phyloP scores from a whole-genome alignment of 2,797 vertebrate genomes.

The Novumbra hubbsi region DNA sequence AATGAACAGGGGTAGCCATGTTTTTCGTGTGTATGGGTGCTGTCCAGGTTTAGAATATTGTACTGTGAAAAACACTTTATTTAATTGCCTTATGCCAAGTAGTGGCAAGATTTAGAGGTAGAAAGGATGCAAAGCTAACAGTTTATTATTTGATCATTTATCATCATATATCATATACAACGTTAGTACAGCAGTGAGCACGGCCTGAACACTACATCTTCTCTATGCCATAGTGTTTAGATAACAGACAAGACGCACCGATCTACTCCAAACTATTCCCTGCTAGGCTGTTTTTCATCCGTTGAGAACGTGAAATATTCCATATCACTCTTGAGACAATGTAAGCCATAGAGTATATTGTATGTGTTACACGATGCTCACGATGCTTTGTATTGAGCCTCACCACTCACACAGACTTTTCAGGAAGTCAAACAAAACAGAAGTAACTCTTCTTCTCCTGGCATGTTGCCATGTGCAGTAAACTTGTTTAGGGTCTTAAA shows the following conservation, averaged over 20 bases:
- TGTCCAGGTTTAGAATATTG: background rate
- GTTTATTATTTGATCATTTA: background rate
- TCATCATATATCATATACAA: background rate
- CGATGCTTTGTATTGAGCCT: slow-evolving; percentile 26
- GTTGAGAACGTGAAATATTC: slow-evolving; percentile 28
- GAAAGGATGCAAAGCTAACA: background rate
- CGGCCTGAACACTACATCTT: background rate
- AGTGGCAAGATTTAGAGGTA: background rate
- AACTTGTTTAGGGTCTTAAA: slow-evolving; percentile 29
- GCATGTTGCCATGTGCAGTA: slow-evolving; percentile 35
- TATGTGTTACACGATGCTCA: slow-evolving; percentile 47
- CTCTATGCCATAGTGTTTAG: background rate
- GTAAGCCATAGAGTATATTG: slow-evolving; percentile 23
- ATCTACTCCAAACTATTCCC: slow-evolving; percentile 16
- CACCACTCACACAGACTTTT: slow-evolving; percentile 34
- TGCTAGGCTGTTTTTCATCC: slow-evolving; percentile 18
- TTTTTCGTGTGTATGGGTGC: background rate
- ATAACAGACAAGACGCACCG: background rate
- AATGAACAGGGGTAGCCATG: background rate
- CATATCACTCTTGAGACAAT: slow-evolving; percentile 41
- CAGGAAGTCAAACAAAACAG: slow-evolving; percentile 33
- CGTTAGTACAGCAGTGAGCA: background rate
- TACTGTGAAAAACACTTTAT: background rate
- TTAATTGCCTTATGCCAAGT: background rate
- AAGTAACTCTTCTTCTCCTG: slow-evolving; percentile 12